These are phyloP conservation scores for Plutomurus gul DNA, from an alignment of 1,140 invertebrate genomes.

Conservation along the genomic window DNA sequence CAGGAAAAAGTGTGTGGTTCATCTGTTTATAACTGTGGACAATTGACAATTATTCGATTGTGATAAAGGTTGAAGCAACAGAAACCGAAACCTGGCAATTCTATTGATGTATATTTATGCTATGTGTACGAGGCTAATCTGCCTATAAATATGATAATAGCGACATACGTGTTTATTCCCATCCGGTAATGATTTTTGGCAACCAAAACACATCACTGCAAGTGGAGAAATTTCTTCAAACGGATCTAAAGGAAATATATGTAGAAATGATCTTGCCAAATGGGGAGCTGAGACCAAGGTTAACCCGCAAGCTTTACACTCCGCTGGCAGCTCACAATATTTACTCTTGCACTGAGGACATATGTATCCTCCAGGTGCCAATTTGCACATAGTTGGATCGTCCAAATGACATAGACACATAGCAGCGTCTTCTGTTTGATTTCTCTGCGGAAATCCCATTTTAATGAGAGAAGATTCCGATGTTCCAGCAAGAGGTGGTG, in stretches of 20 bases:
- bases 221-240: conserved; percentile 72
- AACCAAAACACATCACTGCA: conserved; percentile 68
- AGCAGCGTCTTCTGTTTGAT: conserved; percentile 54
- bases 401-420: conserved; percentile 76
- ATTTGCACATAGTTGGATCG: conserved; percentile 65
- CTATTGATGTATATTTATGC: too few species aligned
- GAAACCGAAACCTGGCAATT: too few species aligned
- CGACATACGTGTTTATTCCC: conserved; percentile 72
- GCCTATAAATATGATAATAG: too few species aligned
- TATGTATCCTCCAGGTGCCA: conserved; percentile 80
- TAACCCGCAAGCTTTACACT: conserved; percentile 91
- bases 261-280: conserved; percentile 94
- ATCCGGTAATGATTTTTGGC: conserved; percentile 69
- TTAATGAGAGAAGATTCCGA: conserved; percentile 83
- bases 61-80: too few species aligned
- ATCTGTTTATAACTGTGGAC: too few species aligned
- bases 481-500: conserved; percentile 71
- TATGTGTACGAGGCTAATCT: too few species aligned
- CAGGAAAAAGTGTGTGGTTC: too few species aligned
- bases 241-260: conserved; percentile 87
- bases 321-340: conserved; percentile 96
- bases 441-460: conserved; percentile 87
- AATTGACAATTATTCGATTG: too few species aligned
- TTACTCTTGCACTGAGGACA: conserved; percentile 96
- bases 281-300: conserved; percentile 97